Evolutionary conservation across 1,140 invertebrate genomes (phyloP).

Genomic region (Calephelis virginiensis): DNA sequence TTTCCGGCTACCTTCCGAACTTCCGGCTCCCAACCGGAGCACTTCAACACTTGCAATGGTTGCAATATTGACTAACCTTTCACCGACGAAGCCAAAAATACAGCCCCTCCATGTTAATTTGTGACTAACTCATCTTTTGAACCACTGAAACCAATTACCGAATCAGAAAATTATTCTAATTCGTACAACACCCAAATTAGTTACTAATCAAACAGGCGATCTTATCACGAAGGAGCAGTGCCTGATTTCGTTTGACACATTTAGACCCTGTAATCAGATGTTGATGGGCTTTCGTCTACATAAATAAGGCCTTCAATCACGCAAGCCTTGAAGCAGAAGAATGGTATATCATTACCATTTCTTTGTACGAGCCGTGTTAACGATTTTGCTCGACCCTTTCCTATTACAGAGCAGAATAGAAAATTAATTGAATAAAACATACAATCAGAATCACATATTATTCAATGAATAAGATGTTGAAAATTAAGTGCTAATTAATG

Average conservation of each 20-base stretch:
- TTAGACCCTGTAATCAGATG: constrained; percentile 17
- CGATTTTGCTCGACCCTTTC: constrained; percentile 16
- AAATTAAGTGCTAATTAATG: no score
- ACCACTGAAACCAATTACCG: neutral
- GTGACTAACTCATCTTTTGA: neutral
- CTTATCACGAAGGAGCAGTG: neutral
- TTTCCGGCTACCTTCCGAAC: no score
- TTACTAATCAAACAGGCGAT: neutral
- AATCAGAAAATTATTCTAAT: constrained; percentile 15
- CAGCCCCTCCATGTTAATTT: no score
- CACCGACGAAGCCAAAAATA: no score
- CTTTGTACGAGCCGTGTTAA: constrained; percentile 13
- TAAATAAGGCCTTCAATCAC: constrained; percentile 24
- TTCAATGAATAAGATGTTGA: neutral
- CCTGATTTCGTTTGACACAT: neutral
- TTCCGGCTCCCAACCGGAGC: no score
- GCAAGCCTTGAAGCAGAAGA: constrained; percentile 22
- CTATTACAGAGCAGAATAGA: constrained; percentile 7
- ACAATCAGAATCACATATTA: neutral
- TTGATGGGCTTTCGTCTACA: constrained; percentile 19
- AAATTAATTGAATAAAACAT: constrained; percentile 10
- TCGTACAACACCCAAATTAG: constrained; percentile 1
- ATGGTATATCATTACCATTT: constrained; percentile 21
- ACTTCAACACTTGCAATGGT: no score
- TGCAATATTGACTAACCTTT: no score